Conservation (phyloP, 2,888 invertebrate species). For the Tromatobia lineatoria region DNA sequence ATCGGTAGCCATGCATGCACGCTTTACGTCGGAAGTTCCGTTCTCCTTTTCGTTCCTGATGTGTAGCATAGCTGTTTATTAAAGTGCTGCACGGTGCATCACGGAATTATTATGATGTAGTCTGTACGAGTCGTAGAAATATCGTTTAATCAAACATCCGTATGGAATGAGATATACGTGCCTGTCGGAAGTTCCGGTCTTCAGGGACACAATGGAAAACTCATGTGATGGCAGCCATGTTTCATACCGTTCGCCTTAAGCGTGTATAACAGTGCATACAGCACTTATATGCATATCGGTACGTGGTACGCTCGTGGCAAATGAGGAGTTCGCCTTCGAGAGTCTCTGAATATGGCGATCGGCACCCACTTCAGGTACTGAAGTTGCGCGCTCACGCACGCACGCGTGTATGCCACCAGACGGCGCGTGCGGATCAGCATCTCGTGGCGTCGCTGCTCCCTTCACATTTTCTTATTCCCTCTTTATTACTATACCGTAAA, state of each 20-base stretch:
- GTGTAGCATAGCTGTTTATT: conserved; percentile 3
- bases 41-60: background rate
- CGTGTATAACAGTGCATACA: background rate
- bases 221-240: conserved; percentile 3
- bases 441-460: background rate
- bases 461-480: background rate
- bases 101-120: background rate
- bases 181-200: conserved; percentile 19
- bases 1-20: background rate
- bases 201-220: background rate
- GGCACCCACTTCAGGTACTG: background rate
- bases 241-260: background rate
- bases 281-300: conserved; percentile 18
- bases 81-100: background rate
- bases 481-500: background rate
- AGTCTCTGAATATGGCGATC: conserved; percentile 23
- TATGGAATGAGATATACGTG: background rate
- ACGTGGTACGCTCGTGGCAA: background rate
- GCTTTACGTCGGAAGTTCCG: conserved; percentile 8
- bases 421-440: conserved; percentile 38
- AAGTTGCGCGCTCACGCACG: conserved; percentile 2
- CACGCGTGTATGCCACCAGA: conserved; percentile 37
- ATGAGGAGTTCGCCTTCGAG: conserved; percentile 2
- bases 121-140: background rate
- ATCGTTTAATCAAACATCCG: background rate